A percentile compares a stretch with the other conserved stretches of the same genome.
phyloP scores from a whole-genome alignment of 1,140 invertebrate species.

The Procambarus clarkii region DNA sequence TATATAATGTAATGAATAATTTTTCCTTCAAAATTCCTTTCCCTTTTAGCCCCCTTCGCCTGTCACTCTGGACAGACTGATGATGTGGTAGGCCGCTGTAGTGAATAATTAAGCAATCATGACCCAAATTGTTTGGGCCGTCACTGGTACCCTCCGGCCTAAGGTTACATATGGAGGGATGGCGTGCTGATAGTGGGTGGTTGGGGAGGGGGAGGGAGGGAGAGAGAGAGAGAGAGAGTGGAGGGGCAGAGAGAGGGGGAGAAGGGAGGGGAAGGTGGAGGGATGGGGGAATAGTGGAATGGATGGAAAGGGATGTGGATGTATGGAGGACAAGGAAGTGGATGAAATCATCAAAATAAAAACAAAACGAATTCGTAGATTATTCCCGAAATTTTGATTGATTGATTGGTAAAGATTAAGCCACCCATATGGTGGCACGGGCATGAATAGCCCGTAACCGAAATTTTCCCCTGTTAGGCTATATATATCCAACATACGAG shows the following conservation, averaged over 20 bases:
- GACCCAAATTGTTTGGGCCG: not conserved
- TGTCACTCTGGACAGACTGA: not conserved
- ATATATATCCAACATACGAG: too few species aligned
- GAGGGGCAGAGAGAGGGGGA: not conserved
- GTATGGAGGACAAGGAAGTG: too few species aligned
- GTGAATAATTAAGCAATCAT: constrained; percentile 2
- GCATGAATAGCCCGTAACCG: too few species aligned
- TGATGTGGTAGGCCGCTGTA: not conserved
- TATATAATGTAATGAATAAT: too few species aligned
- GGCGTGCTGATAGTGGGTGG: not conserved
- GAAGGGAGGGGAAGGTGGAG: not conserved
- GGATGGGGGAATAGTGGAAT: not conserved
- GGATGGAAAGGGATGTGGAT: too few species aligned
- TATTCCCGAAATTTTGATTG: too few species aligned
- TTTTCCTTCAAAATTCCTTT: not conserved
- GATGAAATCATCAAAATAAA: too few species aligned
- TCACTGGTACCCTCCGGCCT: not conserved
- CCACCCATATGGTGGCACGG: too few species aligned
- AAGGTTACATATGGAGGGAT: not conserved
- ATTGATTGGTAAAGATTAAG: too few species aligned
- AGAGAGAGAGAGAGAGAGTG: not conserved
- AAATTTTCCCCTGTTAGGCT: too few species aligned
- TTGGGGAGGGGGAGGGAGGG: not conserved
- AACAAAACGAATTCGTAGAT: too few species aligned
- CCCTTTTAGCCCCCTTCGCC: not conserved